A percentile compares a stretch with the other conserved stretches of the same genome.
Conservation (phyloP, 1,140 invertebrate genomes). For the Cyclina sinensis region DNA sequence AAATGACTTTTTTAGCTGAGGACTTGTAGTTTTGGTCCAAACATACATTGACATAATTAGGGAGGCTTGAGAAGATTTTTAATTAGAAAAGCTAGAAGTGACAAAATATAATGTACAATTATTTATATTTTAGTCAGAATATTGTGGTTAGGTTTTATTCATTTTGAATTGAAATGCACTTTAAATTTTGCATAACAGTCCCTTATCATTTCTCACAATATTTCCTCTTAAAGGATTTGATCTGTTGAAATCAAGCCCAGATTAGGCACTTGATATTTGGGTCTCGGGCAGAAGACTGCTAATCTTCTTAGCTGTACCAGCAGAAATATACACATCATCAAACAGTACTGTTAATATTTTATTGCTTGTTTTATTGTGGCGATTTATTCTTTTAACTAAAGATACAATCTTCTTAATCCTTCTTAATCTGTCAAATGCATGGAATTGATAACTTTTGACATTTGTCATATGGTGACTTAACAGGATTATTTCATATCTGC, state of each 20-base stretch:
- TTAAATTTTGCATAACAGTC: background rate
- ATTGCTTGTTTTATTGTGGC: background rate
- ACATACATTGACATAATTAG: too few species aligned
- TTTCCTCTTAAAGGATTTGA: background rate
- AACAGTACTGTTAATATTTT: background rate
- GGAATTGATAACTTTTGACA: conserved; percentile 24
- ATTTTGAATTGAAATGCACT: background rate
- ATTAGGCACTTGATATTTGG: conserved; percentile 64
- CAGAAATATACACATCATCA: background rate
- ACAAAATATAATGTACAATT: background rate
- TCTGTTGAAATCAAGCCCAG: conserved; percentile 31
- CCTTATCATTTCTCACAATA: conserved; percentile 8
- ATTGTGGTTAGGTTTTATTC: background rate
- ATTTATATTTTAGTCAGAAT: background rate
- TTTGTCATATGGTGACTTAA: conserved; percentile 6
- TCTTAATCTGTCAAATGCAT: conserved; percentile 21
- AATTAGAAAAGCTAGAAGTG: background rate
- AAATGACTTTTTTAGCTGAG: too few species aligned
- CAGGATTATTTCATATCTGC: background rate
- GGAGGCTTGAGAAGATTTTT: background rate
- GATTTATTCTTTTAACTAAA: conserved; percentile 8
- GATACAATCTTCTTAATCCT: too few species aligned
- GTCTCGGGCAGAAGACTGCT: background rate
- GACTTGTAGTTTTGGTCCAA: too few species aligned
- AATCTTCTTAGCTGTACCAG: conserved; percentile 4